Evolutionary conservation across 2,113 vertebrate genomes (phyloP).

Genomic region (Channa argus): DNA sequence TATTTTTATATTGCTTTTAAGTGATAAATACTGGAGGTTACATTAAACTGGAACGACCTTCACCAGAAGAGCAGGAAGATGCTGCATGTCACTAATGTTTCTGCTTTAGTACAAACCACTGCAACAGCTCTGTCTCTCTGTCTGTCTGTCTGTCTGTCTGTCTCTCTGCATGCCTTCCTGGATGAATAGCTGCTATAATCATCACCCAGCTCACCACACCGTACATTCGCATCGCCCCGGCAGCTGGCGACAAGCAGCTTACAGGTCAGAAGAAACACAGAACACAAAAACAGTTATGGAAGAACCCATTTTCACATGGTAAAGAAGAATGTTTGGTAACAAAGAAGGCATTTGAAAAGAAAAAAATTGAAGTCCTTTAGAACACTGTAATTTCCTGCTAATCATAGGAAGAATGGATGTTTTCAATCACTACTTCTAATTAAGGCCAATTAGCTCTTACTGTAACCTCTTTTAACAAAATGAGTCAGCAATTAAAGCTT

Average conservation of each 20-base stretch:
- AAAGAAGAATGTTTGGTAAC: no score
- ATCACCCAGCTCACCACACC: slow-evolving; percentile 99
- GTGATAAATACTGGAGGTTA: no score
- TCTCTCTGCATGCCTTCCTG: slow-evolving; percentile 67
- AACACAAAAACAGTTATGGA: slow-evolving; percentile 26
- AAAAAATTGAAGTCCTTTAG: no score
- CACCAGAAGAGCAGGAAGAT: background rate
- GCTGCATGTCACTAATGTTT: slow-evolving; percentile 56
- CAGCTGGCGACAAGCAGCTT: slow-evolving; percentile 96
- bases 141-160: slow-evolving; percentile 22
- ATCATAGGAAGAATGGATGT: no score
- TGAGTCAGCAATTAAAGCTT: no score
- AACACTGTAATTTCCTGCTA: no score
- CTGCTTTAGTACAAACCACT: slow-evolving; percentile 44
- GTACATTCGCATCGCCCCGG: slow-evolving; percentile 94
- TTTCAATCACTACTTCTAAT: no score
- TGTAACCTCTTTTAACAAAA: no score
- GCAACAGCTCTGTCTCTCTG: slow-evolving; percentile 47
- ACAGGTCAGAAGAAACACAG: slow-evolving; percentile 90
- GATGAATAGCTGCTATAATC: slow-evolving; percentile 95
- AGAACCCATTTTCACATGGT: no score
- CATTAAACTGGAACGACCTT: background rate
- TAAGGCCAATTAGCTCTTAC: no score
- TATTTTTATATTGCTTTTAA: no score
- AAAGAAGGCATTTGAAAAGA: no score